Conservation (phyloP, 2,888 invertebrate species). For the Pristionchus mayeri region DNA sequence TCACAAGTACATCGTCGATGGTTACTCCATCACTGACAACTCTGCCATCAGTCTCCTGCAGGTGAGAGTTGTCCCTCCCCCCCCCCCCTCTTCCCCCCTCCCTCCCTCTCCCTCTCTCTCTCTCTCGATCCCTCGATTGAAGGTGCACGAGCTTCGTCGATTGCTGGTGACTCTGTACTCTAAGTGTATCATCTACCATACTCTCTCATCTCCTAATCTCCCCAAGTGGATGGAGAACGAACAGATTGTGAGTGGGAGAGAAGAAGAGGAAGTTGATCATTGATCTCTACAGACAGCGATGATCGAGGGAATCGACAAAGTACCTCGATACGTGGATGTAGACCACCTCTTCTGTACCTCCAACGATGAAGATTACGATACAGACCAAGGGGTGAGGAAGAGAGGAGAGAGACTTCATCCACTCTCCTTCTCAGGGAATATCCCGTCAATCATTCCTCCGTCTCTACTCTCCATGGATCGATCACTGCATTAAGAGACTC, state of each 20-base stretch:
- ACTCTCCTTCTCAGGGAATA: conserved; percentile 82
- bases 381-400: conserved; percentile 80
- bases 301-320: conserved; percentile 59
- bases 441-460: conserved; percentile 91
- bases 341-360: conserved; percentile 97
- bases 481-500: conserved; percentile 83
- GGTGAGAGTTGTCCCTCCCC: conserved; percentile 70
- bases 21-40: conserved; percentile 98
- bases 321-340: conserved; percentile 85
- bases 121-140: too few species aligned
- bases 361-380: conserved; percentile 96
- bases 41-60: conserved; percentile 96
- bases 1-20: conserved; percentile 97
- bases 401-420: neutral
- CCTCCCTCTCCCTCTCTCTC: neutral
- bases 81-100: too few species aligned
- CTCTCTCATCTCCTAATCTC: conserved; percentile 88
- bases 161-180: conserved; percentile 97
- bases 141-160: conserved; percentile 94
- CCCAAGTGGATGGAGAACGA: conserved; percentile 86
- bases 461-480: conserved; percentile 93
- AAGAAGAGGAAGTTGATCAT: too few species aligned
- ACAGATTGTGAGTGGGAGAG: too few species aligned
- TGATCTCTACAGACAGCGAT: conserved; percentile 54
- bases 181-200: conserved; percentile 97